Evolutionary conservation across 2,113 vertebrate genomes (phyloP), one percentile per base, ranked within the genome.

Genomic region (Cisticola juncidis): DNA sequence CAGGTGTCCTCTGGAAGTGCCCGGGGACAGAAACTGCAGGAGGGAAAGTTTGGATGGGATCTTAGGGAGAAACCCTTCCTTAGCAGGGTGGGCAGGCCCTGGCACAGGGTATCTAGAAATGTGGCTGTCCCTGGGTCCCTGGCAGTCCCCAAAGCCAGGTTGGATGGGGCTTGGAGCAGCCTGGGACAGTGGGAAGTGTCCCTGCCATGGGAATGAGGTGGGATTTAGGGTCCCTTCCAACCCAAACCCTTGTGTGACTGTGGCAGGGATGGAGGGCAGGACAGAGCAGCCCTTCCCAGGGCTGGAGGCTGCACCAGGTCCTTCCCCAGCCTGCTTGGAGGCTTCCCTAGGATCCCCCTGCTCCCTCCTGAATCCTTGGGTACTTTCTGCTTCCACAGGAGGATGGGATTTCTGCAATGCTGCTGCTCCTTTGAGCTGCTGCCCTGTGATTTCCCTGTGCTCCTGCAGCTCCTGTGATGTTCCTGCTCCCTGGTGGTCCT

Each of bases 161-260:
- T 76, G 60, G 77, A 45, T 0, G 0, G 50, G 18, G 9, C 11
- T 33, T 20, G 87, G 54, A 62, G 54, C 35, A 12, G 0, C 11
- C 61, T 61, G 62, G 78, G 20, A 2, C 0, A 1, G 25, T 9
- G 40, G 40, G 3, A 56, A 1, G 1, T 48, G 51, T 66, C 58
- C 44, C 26, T 73, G 53, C 24, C 9, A 0, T 36, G 50, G 36
- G 33, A 33, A 20, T 16, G 36, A 33, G 51, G 8, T 26, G 86
- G 53, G 33, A 2, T 81, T 51, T 23, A 4, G 28, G 51, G 10
- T 16, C 35, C 24, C 14, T 6, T 14, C 15, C 33, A 20, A 2
- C 6, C 19, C 60, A 51, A 24, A 21, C 4, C 12, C 0, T 4
- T 5, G 14, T 44, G 50, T 4, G 76, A 2, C 5, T 12, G 18